These are phyloP conservation scores for Saguinus midas DNA, from an alignment of 2,113 vertebrate species.

Conservation along the genomic window DNA sequence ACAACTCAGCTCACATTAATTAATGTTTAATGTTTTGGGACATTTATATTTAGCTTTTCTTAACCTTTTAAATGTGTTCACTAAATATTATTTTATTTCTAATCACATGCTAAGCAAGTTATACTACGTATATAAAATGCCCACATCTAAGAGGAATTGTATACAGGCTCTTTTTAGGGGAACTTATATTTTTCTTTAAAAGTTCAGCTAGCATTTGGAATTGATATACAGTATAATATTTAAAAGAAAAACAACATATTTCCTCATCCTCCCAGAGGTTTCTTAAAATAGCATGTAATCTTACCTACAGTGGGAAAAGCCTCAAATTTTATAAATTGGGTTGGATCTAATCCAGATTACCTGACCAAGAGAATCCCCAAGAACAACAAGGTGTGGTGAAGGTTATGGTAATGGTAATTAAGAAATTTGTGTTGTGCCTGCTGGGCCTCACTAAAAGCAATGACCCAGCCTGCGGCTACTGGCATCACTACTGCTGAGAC, in stretches of 20 bases:
- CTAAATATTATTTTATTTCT: constrained; percentile 64
- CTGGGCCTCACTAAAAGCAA: constrained; percentile 56
- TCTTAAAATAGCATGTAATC: constrained; percentile 78
- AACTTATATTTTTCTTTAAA: constrained; percentile 75
- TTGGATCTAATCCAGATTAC: constrained; percentile 72
- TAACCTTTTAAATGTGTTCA: constrained; percentile 44
- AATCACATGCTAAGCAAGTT: constrained; percentile 52
- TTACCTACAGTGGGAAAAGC: constrained; percentile 73
- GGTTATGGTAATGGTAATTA: constrained; percentile 68
- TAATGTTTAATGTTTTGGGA: constrained; percentile 29
- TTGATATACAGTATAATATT: constrained; percentile 76
- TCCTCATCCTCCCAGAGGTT: constrained; percentile 75
- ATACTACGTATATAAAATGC: constrained; percentile 43
- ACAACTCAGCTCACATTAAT: not conserved
- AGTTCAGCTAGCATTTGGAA: constrained; percentile 75
- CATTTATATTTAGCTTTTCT: constrained; percentile 47
- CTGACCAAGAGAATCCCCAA: constrained; percentile 69
- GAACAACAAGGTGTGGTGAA: constrained; percentile 71
- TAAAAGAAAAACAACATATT: constrained; percentile 78
- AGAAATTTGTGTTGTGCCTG: constrained; percentile 65
- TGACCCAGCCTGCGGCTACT: constrained; percentile 73
- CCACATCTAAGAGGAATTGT: constrained; percentile 60
- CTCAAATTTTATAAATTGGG: constrained; percentile 70
- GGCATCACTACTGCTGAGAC: constrained; percentile 69
- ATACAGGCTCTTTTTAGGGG: constrained; percentile 75